Evolutionary conservation across 2,797 vertebrate genomes (phyloP), one percentile per base, ranked within the genome.

Genomic region (Phaenicophaeus curvirostris): DNA sequence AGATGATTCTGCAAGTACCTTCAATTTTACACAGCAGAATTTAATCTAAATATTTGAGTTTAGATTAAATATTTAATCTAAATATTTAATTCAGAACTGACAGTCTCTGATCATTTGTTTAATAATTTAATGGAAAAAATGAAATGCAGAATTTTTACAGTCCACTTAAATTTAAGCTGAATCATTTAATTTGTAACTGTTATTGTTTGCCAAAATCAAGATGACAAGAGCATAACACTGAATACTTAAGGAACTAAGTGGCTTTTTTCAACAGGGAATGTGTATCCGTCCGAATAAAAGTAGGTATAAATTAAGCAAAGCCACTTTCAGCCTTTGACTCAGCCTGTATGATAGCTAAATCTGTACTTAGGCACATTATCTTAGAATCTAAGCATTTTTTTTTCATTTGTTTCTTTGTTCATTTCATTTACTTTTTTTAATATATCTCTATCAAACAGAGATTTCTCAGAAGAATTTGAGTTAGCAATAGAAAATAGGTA

Each of bases 41-140:
- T 87, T 79, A 87, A 85, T 53, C 39, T 59, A 92, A 93, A 80
- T 94, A 80, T 89, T 87, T 93, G 75, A 85, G 13, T 89, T 82
- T 78, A 69, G 42, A 66, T 72, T 88, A 90, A 90, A 86, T 93
- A 77, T 89, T 83, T 87, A 57, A 89, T 65, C 18, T 68, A 91
- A 85, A 92, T 89, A 68, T 91, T 93, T 96, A 94, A 95, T 91
- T 87, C 42, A 54, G 54, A 85, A 83, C 53, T 54, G 57, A 37
- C 41, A 77, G 37, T 50, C 41, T 74, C 44, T 69, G 37, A 78
- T 76, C 2, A 31, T 77, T 83, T 85, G 37, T 77, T 77, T 3
- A 85, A 90, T 80, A 87, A 95, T 89, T 91, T 77, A 93, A 72
- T 46, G 20, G 25, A 63, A 62, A 77, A 78, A 78, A 78, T 54